phyloP scores from a whole-genome alignment of 2,113 vertebrate species.

The Alosa alosa region DNA sequence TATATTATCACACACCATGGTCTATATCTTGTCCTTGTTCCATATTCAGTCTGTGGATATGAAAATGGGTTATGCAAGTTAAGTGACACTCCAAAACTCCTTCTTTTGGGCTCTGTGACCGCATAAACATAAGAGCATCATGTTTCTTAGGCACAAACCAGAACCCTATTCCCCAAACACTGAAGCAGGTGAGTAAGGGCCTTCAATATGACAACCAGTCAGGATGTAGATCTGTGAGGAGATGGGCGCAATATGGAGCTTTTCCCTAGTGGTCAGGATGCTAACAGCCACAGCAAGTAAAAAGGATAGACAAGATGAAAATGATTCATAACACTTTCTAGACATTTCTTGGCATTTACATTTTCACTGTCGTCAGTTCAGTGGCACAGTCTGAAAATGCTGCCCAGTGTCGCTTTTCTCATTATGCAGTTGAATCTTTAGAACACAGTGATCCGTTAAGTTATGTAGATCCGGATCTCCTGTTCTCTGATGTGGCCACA shows the following conservation, averaged over 20 bases:
- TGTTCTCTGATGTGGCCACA: not conserved
- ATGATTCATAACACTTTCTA: not conserved
- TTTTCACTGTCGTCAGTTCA: not conserved
- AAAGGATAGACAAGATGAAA: not conserved
- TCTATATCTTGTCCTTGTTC: not conserved
- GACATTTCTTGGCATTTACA: not conserved
- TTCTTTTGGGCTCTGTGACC: no score
- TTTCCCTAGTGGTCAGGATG: not conserved
- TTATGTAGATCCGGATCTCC: not conserved
- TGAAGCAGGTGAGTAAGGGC: no score
- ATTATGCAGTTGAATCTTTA: not conserved
- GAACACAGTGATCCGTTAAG: not conserved
- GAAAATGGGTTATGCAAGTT: no score
- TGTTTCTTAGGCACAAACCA: no score
- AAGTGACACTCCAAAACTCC: no score
- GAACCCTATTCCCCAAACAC: no score
- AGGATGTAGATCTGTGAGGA: no score
- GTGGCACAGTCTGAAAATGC: not conserved
- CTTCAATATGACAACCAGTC: no score
- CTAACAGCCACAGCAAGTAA: not conserved
- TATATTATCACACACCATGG: not conserved
- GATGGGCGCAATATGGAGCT: no score
- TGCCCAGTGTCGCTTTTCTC: not conserved
- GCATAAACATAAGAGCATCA: no score
- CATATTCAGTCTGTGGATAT: no score